Base-by-base conservation (phyloP, 2,113 vertebrate genomes). In the Vidua chalybeata region DNA sequence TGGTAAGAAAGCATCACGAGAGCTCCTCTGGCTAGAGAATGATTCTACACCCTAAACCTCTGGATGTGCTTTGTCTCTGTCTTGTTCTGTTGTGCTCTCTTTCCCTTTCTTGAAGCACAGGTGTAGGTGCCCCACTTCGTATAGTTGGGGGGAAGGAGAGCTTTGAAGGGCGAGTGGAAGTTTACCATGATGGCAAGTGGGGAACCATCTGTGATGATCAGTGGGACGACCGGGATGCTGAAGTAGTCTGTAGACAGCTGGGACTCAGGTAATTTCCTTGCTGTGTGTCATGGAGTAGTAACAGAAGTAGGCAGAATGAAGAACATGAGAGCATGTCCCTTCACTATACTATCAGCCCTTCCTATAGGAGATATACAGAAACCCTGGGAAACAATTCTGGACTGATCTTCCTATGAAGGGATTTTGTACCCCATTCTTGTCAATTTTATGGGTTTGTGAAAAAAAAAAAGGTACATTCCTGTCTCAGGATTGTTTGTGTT, bases 141-240 rank as follows among this genome's bases (percentile, higher is more conserved):
- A 90, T 99, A 95, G 98, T 98, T 31, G 98, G 98, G n/a, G 98
- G 99, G 5, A 98, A 98, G 96, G 98, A 99, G 87, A 98, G 97
- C 73, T 99, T 99, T 92, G 98, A 99, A 95, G 99, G 99, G 11
- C 98, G 99, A 8, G 98, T 99, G 84, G 99, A 99, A 94, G 98
- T 99, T 73, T 99, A 98, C 87, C 98, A 99, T 20, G 92, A 97
- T 11, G 98, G 98, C 62, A 97, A 97, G 92, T 99, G 99, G 99
- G 99, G 99, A 87, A 98, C 99, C 26, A 96, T 99, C 92, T 99
- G 99, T 69, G 99, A 99, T 7, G 99, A 99, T 97, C 98, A 98
- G 62, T 99, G 99, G 99, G 99, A 99, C 1, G 97, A 99, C 95
- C 98, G 96, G 52, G 99, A 99, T 81, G 99, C 99, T 15, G 98